These are phyloP conservation scores for Pachycephala philippinensis DNA, from an alignment of 2,113 vertebrate species.

Conservation along the genomic window DNA sequence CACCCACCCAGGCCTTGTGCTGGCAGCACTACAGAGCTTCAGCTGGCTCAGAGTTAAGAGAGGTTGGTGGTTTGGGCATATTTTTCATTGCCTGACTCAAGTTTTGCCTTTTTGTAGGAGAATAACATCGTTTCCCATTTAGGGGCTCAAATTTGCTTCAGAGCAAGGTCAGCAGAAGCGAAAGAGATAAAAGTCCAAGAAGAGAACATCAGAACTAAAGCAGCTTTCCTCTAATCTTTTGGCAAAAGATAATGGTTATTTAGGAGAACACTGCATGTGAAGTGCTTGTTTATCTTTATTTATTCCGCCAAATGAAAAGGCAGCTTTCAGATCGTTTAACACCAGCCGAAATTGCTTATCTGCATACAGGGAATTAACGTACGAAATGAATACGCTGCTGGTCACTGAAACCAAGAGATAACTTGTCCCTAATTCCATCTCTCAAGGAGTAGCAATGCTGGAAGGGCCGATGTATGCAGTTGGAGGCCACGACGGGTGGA, in stretches of 20 bases:
- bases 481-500: slow-evolving; percentile 97
- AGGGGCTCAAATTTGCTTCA: background rate
- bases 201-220: background rate
- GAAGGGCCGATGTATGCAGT: slow-evolving; percentile 99
- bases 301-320: background rate
- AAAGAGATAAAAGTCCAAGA: background rate
- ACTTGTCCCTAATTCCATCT: background rate
- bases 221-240: slow-evolving; percentile 20
- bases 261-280: background rate
- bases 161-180: background rate
- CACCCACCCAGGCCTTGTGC: background rate
- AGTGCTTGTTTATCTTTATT: background rate
- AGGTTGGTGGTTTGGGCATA: background rate
- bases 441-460: slow-evolving; percentile 90
- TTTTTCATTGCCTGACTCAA: background rate
- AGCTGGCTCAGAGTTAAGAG: background rate
- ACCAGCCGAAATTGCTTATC: background rate
- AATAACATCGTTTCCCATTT: background rate
- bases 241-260: background rate
- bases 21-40: background rate
- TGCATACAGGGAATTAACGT: background rate
- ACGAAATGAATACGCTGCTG: background rate
- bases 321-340: background rate
- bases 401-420: background rate
- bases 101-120: background rate